Evolutionary conservation across 2,888 invertebrate genomes (phyloP).

Genomic region (Eristalis arbustorum): DNA sequence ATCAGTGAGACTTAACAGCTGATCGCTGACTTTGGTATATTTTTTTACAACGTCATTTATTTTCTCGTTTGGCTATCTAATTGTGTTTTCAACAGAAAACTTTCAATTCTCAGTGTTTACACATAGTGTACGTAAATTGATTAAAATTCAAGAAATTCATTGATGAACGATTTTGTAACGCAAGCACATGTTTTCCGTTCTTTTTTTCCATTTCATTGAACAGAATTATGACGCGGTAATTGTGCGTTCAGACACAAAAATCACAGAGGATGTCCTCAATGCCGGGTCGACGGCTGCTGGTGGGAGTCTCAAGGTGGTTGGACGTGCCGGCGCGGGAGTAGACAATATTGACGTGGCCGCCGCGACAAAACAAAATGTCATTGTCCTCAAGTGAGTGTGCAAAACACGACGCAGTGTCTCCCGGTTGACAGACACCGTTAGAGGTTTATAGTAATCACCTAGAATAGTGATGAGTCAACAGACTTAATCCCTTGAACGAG

Average conservation of each 20-base stretch:
- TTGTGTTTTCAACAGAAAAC: not conserved
- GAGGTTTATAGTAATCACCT: conserved; percentile 17
- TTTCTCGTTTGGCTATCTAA: no score
- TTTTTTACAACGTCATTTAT: no score
- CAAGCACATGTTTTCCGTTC: conserved; percentile 15
- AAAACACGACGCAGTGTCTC: not conserved
- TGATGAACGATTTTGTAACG: conserved; percentile 34
- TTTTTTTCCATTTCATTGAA: conserved; percentile 71
- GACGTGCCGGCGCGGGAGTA: conserved; percentile 98
- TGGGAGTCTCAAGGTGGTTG: conserved; percentile 90
- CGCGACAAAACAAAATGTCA: conserved; percentile 90
- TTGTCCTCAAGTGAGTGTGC: conserved; percentile 94
- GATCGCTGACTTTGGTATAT: no score
- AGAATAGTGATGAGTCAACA: conserved; percentile 2
- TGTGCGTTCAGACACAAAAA: conserved; percentile 96
- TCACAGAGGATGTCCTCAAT: conserved; percentile 91
- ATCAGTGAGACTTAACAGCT: no score
- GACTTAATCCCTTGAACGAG: conserved; percentile 29
- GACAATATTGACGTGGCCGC: conserved; percentile 97
- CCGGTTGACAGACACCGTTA: not conserved
- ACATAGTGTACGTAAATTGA: not conserved
- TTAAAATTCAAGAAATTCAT: not conserved
- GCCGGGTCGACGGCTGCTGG: conserved; percentile 81
- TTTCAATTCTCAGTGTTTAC: not conserved
- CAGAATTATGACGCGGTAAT: conserved; percentile 95